Base-by-base conservation (phyloP, 2,113 vertebrate genomes). In the Ciconia stormi region DNA sequence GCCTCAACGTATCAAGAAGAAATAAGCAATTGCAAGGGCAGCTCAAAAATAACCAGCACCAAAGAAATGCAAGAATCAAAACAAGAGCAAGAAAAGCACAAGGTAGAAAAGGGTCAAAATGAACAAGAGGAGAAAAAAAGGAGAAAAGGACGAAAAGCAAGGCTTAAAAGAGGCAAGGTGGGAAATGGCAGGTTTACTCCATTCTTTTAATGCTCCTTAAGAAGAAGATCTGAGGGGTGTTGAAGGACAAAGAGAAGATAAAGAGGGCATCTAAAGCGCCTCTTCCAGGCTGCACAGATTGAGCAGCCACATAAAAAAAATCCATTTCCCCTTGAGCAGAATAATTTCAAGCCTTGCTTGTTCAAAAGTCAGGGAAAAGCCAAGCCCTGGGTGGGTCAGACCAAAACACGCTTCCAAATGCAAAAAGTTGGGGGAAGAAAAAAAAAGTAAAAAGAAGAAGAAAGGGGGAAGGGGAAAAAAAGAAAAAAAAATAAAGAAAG, bases 331-430 rank as follows among this genome's bases (percentile, higher is more conserved):
- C 86, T 95, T 97, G 82, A 96, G 81, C 86, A 96, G 82, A 69
- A 70, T 93, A 63, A 90, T 94, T 97, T 98, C 97, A 98, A 98
- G 97, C 97, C 97, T 98, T 98, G 97, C 97, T 98, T 97, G 81
- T 97, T 97, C 97, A 95, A 96, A 97, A 97, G 90, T 89, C 70
- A 70, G 83, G 91, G 93, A 84, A 92, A 93, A 97, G 97, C 87
- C 91, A 97, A 97, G 88, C 44, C 95, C 93, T 87, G 88, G 81
- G 89, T 70, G 55, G 80, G 72, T 82, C 92, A 97, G 78, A 80
- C 49, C 88, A 95, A 97, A 96, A 85, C 97, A 97, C 38, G n/a
- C 91, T 97, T 89, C 89, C 96, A 97, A 96, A 96, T 16, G 32
- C 95, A 87, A 96, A 97, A 96, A 82, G 65, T 78, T 40, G 56